phyloP scores from a whole-genome alignment of 1,140 invertebrate species.

The Drosophila littoralis region DNA sequence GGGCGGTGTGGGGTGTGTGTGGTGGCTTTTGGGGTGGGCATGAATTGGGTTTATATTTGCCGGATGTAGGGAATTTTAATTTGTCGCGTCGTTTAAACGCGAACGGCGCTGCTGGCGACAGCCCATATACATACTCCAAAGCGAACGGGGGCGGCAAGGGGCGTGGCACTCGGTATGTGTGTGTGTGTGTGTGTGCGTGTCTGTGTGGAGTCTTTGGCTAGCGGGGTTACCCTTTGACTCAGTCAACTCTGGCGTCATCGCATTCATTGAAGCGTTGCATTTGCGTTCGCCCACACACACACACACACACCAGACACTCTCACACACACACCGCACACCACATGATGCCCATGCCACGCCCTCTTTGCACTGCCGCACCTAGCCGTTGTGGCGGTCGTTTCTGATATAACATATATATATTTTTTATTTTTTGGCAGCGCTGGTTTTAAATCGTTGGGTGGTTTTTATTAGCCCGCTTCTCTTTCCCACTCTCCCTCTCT shows the following conservation, averaged over 20 bases:
- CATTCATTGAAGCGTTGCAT: conserved; percentile 71
- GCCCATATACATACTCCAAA: conserved; percentile 17
- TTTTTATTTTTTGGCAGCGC: conserved; percentile 27
- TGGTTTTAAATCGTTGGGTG: conserved; percentile 73
- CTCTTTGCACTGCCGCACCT: conserved; percentile 14
- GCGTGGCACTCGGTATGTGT: not conserved
- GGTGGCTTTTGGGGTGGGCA: not conserved
- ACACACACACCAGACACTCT: not conserved
- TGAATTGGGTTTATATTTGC: conserved; percentile 19
- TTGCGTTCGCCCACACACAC: conserved; percentile 14
- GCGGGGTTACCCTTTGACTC: conserved; percentile 71
- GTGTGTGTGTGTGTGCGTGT: not conserved
- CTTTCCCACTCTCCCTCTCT: not conserved
- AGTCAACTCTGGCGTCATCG: conserved; percentile 33
- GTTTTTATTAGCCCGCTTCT: conserved; percentile 70
- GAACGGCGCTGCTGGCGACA: conserved; percentile 46
- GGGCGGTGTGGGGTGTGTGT: not conserved
- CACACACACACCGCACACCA: conserved; percentile 9
- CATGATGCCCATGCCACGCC: conserved; percentile 41
- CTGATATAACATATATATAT: conserved; percentile 1
- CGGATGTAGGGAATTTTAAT: conserved; percentile 83
- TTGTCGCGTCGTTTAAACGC: conserved; percentile 81
- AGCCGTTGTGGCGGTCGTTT: conserved; percentile 6
- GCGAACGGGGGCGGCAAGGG: not conserved
- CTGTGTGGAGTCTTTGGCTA: conserved; percentile 4